Evolutionary conservation across 2,797 vertebrate genomes (phyloP).

Genomic region (Crenuchus spilurus): DNA sequence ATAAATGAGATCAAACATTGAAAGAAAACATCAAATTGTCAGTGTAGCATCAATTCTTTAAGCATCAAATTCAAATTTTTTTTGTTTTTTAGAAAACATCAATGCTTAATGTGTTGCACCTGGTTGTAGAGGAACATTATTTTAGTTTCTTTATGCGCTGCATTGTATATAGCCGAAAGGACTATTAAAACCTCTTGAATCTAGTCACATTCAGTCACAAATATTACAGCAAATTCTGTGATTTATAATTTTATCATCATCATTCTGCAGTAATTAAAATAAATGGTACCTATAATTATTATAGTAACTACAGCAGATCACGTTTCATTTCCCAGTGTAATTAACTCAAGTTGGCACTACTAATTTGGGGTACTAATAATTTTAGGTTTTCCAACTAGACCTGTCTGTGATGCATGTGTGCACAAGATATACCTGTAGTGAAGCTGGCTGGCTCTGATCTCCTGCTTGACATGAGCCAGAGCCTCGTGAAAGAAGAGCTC

Average conservation of each 20-base stretch:
- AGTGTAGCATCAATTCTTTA: too few species aligned
- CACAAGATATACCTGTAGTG: conserved; percentile 51
- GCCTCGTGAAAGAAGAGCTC: conserved; percentile 86
- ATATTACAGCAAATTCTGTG: neutral
- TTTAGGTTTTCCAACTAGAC: neutral
- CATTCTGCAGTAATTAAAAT: neutral
- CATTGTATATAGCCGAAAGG: too few species aligned
- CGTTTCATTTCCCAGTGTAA: neutral
- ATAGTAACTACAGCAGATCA: neutral
- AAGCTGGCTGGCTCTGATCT: conserved; percentile 76
- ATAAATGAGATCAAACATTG: neutral
- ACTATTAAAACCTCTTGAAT: neutral
- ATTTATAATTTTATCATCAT: neutral
- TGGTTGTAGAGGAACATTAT: too few species aligned
- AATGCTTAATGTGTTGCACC: too few species aligned
- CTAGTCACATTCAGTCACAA: neutral
- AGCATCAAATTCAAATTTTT: too few species aligned
- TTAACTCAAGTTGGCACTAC: neutral
- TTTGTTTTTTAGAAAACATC: too few species aligned
- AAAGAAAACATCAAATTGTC: too few species aligned
- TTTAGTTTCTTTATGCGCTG: too few species aligned
- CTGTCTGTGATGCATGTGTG: neutral
- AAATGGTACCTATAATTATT: neutral
- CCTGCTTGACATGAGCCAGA: conserved; percentile 81
- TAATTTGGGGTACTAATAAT: too few species aligned